Conservation (phyloP, 2,888 invertebrate genomes). For the Oeneis ivallda region DNA sequence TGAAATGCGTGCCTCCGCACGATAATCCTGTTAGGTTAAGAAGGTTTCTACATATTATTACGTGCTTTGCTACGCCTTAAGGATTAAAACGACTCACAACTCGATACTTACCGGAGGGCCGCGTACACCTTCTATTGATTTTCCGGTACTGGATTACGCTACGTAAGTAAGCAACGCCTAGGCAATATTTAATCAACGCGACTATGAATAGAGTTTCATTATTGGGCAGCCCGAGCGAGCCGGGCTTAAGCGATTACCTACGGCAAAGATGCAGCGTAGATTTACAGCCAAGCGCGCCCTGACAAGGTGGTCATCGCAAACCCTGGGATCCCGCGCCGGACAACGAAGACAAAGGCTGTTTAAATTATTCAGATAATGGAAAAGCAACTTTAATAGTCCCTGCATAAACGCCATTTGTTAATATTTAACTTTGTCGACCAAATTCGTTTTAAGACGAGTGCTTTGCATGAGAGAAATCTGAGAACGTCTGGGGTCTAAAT, state of each 20-base stretch:
- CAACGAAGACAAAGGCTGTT: slow-evolving; percentile 77
- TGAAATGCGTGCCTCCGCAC: slow-evolving; percentile 83
- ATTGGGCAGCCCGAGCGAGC: slow-evolving; percentile 54
- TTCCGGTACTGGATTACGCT: slow-evolving; percentile 36
- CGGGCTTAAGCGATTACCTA: slow-evolving; percentile 73
- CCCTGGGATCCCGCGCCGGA: slow-evolving; percentile 74
- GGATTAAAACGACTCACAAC: slow-evolving; percentile 82
- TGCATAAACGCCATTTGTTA: slow-evolving; percentile 67
- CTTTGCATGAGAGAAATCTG: slow-evolving; percentile 77
- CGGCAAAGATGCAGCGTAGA: slow-evolving; percentile 79
- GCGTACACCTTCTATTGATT: slow-evolving; percentile 44
- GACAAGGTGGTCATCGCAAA: slow-evolving; percentile 80
- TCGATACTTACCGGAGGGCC: slow-evolving; percentile 60
- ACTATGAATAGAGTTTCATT: slow-evolving; percentile 68
- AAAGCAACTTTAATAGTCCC: slow-evolving; percentile 69
- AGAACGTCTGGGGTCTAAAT: slow-evolving; percentile 76
- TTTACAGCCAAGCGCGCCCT: slow-evolving; percentile 74
- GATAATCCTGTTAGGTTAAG: slow-evolving; percentile 88
- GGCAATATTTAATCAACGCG: slow-evolving; percentile 41
- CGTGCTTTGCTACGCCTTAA: slow-evolving; percentile 85
- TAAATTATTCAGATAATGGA: slow-evolving; percentile 75
- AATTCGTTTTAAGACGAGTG: slow-evolving; percentile 77
- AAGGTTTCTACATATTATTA: slow-evolving; percentile 88
- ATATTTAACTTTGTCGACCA: slow-evolving; percentile 72
- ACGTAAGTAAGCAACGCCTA: slow-evolving; percentile 33